These are phyloP conservation scores for Polylopha cassiicola DNA, from an alignment of 2,888 invertebrate species.

Conservation along the genomic window DNA sequence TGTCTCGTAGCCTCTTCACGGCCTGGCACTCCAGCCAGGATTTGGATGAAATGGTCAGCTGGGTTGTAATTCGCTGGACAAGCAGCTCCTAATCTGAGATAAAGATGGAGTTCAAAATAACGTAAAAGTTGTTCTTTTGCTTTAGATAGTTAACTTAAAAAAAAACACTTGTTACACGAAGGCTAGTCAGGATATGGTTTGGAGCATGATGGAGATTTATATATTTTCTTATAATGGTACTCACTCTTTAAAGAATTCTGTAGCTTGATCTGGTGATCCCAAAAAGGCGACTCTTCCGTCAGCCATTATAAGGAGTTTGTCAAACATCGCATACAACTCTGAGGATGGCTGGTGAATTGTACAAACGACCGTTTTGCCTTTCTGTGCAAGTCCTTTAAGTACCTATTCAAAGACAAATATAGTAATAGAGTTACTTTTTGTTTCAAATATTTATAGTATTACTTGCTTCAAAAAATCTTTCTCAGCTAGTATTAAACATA, in stretches of 20 bases:
- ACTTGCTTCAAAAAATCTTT: background rate
- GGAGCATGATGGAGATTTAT: background rate
- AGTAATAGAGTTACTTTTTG: background rate
- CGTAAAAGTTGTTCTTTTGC: background rate
- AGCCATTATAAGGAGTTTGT: conserved; percentile 91
- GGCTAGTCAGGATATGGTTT: conserved; percentile 3
- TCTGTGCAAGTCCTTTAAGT: conserved; percentile 83
- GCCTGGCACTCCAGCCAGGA: conserved; percentile 90
- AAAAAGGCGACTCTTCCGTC: conserved; percentile 94
- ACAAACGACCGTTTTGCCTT: conserved; percentile 92
- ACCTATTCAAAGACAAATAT: conserved; percentile 45
- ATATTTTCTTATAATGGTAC: conserved; percentile 33
- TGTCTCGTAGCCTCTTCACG: conserved; percentile 87
- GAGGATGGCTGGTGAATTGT: conserved; percentile 98
- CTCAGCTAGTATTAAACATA: conserved; percentile 40
- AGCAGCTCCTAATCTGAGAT: conserved; percentile 83
- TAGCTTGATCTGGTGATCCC: conserved; percentile 88
- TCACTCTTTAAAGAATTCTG: conserved; percentile 88
- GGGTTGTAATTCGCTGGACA: conserved; percentile 96
- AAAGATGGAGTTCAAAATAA: conserved; percentile 1
- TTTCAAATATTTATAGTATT: background rate
- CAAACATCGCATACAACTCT: conserved; percentile 92
- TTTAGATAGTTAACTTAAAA: conserved; percentile 1
- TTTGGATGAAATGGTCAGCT: conserved; percentile 94
- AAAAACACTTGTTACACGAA: background rate